phyloP scores from a whole-genome alignment of 2,797 vertebrate species.

The Paramormyrops hopkinsi region DNA sequence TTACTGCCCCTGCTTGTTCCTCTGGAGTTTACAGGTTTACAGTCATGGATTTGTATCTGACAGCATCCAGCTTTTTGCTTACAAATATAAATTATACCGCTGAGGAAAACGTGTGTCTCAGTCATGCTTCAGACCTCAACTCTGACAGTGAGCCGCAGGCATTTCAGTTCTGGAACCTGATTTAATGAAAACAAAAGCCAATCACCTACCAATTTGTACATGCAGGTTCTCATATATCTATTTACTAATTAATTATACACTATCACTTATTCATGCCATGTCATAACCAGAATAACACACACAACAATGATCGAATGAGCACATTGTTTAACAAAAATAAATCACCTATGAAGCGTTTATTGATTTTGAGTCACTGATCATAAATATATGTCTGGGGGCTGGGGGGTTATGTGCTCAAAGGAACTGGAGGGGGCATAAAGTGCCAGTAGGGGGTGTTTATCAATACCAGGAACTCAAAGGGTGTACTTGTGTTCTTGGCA shows the following conservation, averaged over 20 bases:
- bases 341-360: neutral
- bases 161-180: neutral
- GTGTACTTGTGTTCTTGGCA: neutral
- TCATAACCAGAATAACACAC: neutral
- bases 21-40: neutral
- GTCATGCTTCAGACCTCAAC: neutral
- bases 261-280: neutral
- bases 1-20: neutral
- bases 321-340: neutral
- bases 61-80: slow-evolving; percentile 1
- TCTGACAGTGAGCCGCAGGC: neutral
- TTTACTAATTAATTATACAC: neutral
- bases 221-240: neutral
- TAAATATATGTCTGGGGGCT: neutral
- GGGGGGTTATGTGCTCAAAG: neutral
- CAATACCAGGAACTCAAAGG: neutral
- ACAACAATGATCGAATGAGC: neutral
- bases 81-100: neutral
- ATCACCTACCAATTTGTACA: neutral
- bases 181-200: neutral
- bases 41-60: neutral
- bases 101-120: neutral
- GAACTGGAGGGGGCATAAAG: neutral
- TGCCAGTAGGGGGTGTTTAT: neutral
- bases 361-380: neutral